These are phyloP conservation scores for Melozone crissalis DNA, from an alignment of 2,113 vertebrate species.

Conservation along the genomic window DNA sequence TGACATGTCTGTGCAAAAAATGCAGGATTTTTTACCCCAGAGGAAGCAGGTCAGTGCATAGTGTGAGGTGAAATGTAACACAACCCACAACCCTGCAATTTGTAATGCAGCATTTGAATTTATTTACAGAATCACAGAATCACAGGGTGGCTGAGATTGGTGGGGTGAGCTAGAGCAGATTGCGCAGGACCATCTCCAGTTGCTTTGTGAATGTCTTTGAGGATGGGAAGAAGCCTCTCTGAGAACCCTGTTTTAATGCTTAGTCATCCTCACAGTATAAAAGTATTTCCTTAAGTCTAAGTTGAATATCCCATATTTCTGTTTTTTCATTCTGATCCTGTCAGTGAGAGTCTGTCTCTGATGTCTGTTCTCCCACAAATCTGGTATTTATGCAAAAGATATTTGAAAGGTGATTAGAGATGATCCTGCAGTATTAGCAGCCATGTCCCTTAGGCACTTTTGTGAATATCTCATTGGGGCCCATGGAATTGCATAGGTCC, in stretches of 20 bases:
- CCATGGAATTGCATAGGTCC: neutral
- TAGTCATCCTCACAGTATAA: neutral
- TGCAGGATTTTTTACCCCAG: neutral
- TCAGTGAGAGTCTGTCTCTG: neutral
- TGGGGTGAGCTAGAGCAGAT: neutral
- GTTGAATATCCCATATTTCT: neutral
- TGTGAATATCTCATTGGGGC: fast-evolving
- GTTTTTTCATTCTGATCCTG: fast-evolving
- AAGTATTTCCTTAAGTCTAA: neutral
- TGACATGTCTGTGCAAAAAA: neutral
- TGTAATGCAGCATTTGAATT: neutral
- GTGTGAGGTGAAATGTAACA: neutral
- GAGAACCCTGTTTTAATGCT: neutral
- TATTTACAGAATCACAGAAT: neutral
- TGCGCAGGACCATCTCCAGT: neutral
- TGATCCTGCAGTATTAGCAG: neutral
- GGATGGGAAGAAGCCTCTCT: neutral
- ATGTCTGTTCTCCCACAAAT: neutral
- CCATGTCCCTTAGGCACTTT: neutral
- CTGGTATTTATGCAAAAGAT: neutral
- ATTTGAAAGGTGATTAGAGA: neutral
- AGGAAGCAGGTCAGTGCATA: neutral
- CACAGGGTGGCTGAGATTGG: neutral
- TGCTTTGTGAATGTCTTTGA: neutral
- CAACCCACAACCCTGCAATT: neutral